Base-by-base conservation (phyloP, 2,888 invertebrate genomes). In the Acanthacorydalis orientalis region DNA sequence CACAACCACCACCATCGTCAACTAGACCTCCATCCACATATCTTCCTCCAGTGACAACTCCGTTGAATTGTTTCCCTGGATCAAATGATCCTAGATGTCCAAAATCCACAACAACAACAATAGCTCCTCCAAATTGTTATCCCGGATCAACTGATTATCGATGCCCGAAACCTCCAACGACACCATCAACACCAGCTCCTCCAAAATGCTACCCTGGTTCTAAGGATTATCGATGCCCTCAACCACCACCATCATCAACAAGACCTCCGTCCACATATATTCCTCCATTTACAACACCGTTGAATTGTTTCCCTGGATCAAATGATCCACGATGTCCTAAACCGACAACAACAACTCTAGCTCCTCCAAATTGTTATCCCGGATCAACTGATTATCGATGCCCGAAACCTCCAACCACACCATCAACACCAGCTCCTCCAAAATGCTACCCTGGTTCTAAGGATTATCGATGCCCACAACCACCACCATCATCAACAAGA, bases 171-270 rank as follows among this genome's bases (percentile, higher is more conserved):
- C 35, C 35, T 11, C 11, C 40, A n/a, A 11, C 43, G 6, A 46
- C 12, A 31, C 46, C 46, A 53, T n/a, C n/a, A n/a, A 53, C 48
- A 60, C 62, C 10, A 62, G 63, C 33, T 53, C 57, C 12, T 55
- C 60, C 1, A 54, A 57, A 11, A 53, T 72, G 51, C 65, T 71
- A 50, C 51, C 64, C 64, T 2, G 68, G 68, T 3, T 61, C 61
- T 11, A 56, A 45, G 0, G 65, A 68, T 51, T 60, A 61, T 0
- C 50, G 61, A 15, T 63, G 62, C 59, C 58, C 48, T 44, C 23
- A 32, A 47, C 43, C 44, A 50, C 48, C 37, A 44, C 50, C 48
- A 50, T 44, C 48, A 41, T 12, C 52, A 44, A 41, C 54, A 1
- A 47, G 54, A 1, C 43, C 56, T n/a, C n/a, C n/a, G n/a, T n/a